Conservation (phyloP, 1,140 invertebrate genomes). For the Drosophila setifemur region DNA sequence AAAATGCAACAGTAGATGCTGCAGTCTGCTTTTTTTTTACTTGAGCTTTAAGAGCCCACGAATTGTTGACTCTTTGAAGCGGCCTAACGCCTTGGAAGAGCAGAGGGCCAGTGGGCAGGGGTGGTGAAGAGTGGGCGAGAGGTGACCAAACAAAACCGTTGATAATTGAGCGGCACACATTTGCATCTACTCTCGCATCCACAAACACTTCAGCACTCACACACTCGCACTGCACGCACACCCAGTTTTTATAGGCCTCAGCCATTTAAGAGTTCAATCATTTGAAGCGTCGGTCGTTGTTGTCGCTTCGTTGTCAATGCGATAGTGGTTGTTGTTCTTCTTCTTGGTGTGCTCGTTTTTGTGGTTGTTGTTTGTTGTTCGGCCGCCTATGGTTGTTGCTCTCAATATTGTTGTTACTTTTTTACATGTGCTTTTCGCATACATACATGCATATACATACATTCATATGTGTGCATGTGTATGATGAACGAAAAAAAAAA, state of each 20-base stretch:
- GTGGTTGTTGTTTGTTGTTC: constrained; percentile 12
- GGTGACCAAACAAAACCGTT: constrained; percentile 64
- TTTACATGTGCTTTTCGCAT: constrained; percentile 48
- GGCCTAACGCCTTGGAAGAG: constrained; percentile 16
- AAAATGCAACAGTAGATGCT: background rate
- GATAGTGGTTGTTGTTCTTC: constrained; percentile 8
- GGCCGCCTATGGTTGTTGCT: background rate
- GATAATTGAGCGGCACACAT: constrained; percentile 59
- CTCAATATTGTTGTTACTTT: constrained; percentile 26
- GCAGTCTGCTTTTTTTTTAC: background rate
- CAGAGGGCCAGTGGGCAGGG: background rate
- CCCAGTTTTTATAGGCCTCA: constrained; percentile 24
- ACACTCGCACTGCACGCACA: constrained; percentile 1
- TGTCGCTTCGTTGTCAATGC: constrained; percentile 60
- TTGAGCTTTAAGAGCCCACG: constrained; percentile 8
- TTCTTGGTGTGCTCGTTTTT: constrained; percentile 1
- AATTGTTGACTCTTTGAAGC: constrained; percentile 15
- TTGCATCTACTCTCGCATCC: constrained; percentile 16
- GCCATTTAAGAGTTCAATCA: constrained; percentile 73
- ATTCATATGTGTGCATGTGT: too few species aligned
- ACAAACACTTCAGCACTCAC: background rate
- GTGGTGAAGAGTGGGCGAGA: background rate
- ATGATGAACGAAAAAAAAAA: constrained; percentile 22
- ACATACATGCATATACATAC: too few species aligned
- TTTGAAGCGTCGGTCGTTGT: constrained; percentile 60